phyloP scores from a whole-genome alignment of 2,797 vertebrate genomes.

The Corythornis leucogaster region DNA sequence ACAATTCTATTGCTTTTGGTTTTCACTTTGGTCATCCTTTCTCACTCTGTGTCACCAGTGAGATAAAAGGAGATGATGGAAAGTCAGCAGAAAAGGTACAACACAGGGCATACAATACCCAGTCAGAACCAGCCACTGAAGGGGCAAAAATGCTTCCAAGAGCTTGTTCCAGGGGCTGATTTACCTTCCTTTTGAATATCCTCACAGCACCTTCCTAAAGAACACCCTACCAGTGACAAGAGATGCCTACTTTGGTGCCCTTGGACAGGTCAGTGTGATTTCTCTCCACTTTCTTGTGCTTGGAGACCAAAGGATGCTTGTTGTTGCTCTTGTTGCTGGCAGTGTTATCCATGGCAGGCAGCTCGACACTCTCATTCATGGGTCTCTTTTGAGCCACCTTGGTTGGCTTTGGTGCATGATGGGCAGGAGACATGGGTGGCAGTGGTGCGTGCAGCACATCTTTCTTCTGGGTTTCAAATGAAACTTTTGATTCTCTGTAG shows the following conservation, averaged over 20 bases:
- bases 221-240: background rate
- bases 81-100: background rate
- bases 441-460: constrained; percentile 68
- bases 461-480: constrained; percentile 68
- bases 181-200: background rate
- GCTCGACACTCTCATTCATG: constrained; percentile 37
- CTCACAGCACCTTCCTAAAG: background rate
- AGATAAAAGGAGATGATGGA: background rate
- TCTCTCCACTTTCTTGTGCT: constrained; percentile 82
- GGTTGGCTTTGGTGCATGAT: constrained; percentile 57
- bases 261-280: constrained; percentile 65
- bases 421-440: background rate
- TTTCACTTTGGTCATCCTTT: background rate
- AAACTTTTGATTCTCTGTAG: constrained; percentile 65
- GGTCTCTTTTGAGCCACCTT: constrained; percentile 74
- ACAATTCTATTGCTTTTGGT: background rate
- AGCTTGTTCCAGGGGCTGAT: background rate
- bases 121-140: background rate
- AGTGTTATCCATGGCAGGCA: constrained; percentile 19
- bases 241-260: constrained; percentile 79
- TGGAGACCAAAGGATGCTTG: constrained; percentile 65
- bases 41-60: background rate
- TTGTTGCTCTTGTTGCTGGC: constrained; percentile 53
- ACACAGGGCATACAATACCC: rapidly evolving
- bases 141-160: background rate